Conservation (phyloP, 2,113 vertebrate species). For the Miniopterus natalensis region DNA sequence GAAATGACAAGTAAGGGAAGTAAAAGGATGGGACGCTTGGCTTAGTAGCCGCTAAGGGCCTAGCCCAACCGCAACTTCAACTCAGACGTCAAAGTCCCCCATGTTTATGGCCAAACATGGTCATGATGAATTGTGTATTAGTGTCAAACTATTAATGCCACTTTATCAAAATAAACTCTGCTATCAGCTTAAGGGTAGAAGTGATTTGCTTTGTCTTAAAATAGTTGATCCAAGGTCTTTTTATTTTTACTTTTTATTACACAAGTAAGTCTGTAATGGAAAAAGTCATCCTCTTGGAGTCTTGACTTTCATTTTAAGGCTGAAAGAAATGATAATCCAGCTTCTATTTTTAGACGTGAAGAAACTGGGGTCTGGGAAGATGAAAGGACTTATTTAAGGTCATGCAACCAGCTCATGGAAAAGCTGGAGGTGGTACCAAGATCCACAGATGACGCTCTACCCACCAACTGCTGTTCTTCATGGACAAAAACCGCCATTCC, state of each 20-base stretch:
- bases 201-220: conserved; percentile 45
- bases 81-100: neutral
- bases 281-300: neutral
- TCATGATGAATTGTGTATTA: neutral
- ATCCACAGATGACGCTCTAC: neutral
- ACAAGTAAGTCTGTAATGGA: neutral
- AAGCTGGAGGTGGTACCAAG: neutral
- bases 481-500: neutral
- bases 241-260: too few relatives aligned
- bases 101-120: conserved; percentile 45
- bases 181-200: neutral
- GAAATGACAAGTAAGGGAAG: conserved; percentile 44
- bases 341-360: neutral
- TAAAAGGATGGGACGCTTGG: neutral
- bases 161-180: conserved; percentile 55
- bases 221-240: neutral
- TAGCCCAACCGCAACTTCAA: neutral
- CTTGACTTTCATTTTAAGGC: neutral
- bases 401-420: neutral
- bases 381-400: neutral
- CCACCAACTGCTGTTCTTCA: neutral
- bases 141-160: conserved; percentile 8
- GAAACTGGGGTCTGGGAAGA: neutral
- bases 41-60: neutral
- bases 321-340: neutral